Percentiles rank a stretch among this genome's conserved stretches.
These are phyloP conservation scores for Argyra leucocephala DNA, from an alignment of 2,888 invertebrate species.

Conservation along the genomic window DNA sequence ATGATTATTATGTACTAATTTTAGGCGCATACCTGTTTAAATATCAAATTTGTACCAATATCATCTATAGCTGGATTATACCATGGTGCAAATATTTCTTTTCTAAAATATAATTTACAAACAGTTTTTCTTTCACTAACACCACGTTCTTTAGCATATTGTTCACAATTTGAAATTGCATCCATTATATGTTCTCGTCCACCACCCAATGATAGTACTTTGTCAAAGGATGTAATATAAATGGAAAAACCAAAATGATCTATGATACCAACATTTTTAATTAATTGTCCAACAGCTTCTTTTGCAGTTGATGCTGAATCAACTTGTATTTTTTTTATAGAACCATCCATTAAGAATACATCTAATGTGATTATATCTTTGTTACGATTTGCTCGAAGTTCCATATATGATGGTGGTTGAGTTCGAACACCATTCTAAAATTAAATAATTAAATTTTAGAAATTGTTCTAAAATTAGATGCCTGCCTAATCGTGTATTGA, in stretches of 20 bases:
- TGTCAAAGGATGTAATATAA: conserved; percentile 82
- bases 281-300: conserved; percentile 74
- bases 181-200: conserved; percentile 90
- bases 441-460: neutral
- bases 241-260: conserved; percentile 88
- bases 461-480: too few relatives aligned
- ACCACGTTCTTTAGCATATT: conserved; percentile 85
- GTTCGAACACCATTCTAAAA: conserved; percentile 68
- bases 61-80: conserved; percentile 74
- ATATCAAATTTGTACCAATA: conserved; percentile 79
- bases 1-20: too few relatives aligned
- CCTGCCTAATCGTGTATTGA: too few relatives aligned
- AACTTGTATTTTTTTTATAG: conserved; percentile 67
- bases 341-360: conserved; percentile 82
- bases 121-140: conserved; percentile 73
- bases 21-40: conserved; percentile 69
- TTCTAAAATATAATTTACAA: conserved; percentile 78
- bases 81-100: conserved; percentile 89
- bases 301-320: conserved; percentile 87
- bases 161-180: conserved; percentile 91
- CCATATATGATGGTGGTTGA: conserved; percentile 88
- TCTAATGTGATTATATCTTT: conserved; percentile 75
- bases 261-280: conserved; percentile 62
- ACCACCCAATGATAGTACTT: conserved; percentile 77
- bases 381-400: conserved; percentile 72